Evolutionary conservation across 1,140 invertebrate species (phyloP).

Genomic region (Ceratosolen fusciceps): DNA sequence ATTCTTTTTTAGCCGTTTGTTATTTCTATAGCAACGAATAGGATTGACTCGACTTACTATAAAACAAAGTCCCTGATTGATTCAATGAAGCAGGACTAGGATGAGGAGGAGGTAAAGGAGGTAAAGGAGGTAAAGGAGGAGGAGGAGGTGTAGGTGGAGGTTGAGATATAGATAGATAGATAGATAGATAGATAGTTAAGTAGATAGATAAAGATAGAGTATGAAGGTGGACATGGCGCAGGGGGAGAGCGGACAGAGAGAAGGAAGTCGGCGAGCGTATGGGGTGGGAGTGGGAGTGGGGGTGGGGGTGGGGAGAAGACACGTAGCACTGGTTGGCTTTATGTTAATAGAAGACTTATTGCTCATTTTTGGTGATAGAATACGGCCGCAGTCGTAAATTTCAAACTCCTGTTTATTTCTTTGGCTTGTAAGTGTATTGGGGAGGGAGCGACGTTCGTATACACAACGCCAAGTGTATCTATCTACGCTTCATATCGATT

Average conservation of each 20-base stretch:
- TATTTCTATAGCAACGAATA: slow-evolving; percentile 36
- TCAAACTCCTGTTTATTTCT: not conserved
- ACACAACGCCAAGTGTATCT: not conserved
- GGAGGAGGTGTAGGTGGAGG: no score
- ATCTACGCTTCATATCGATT: no score
- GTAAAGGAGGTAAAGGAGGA: no score
- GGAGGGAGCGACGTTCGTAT: not conserved
- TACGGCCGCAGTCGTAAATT: not conserved
- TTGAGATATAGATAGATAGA: no score
- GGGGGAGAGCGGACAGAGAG: no score
- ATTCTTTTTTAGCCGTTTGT: slow-evolving; percentile 7
- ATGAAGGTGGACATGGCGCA: no score
- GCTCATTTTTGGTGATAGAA: not conserved
- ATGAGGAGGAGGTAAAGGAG: no score
- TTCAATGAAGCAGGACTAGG: slow-evolving; percentile 21
- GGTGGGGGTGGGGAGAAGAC: no score
- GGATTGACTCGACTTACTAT: not conserved
- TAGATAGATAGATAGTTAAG: no score
- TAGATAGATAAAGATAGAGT: no score
- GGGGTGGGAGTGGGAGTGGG: no score
- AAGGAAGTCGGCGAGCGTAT: no score
- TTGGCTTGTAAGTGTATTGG: not conserved
- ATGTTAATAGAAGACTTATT: not conserved
- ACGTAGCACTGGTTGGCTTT: not conserved
- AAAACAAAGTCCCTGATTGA: slow-evolving; percentile 2